Base-by-base conservation (phyloP, 2,113 vertebrate species). In the Caracal caracal region DNA sequence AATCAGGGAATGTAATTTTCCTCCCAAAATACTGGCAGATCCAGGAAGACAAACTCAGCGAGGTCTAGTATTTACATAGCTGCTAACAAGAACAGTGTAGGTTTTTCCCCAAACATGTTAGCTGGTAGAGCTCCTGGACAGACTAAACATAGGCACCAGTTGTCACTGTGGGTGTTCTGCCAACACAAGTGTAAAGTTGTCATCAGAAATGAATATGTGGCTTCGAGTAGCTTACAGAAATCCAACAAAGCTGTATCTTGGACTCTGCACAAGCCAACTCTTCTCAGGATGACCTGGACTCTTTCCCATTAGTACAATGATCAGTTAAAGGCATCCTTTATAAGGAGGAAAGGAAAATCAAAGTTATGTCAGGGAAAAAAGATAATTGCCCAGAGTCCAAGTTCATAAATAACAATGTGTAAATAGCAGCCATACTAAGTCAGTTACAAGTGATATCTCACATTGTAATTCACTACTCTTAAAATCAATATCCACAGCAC, bases 161-260 rank as follows among this genome's bases (percentile, higher is more conserved):
- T 97, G 97, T 98, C 97, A 92, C 63, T 84, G 96, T 96, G 97
- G 98, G 97, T 98, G 93, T 97, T 98, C 98, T 97, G 96, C 93
- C 97, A 98, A 90, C 94, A 92, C 88, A 97, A 97, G 96, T 97
- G 96, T 97, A 96, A 98, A 98, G 97, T 91, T 97, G 95, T 98
- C 93, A 96, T 95, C 98, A 98, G 93, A 98, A 98, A 97, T 90
- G 93, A 97, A 13, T 96, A 96, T 83, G 82, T 95, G 95, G 85
- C 91, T 97, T 94, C 66, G 37, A 97, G 78, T 93, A 85, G 90
- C 90, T 96, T 89, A 85, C 94, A 97, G 88, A 97, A 97, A 95
- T 89, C 68, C 53, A 95, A 93, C 95, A 96, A 96, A 96, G 93
- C 83, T 97, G 70, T 7, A 51, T 88, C 85, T 86, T 96, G 82